Evolutionary conservation across 2,797 vertebrate genomes (phyloP).

Genomic region (Cossypha caffra): DNA sequence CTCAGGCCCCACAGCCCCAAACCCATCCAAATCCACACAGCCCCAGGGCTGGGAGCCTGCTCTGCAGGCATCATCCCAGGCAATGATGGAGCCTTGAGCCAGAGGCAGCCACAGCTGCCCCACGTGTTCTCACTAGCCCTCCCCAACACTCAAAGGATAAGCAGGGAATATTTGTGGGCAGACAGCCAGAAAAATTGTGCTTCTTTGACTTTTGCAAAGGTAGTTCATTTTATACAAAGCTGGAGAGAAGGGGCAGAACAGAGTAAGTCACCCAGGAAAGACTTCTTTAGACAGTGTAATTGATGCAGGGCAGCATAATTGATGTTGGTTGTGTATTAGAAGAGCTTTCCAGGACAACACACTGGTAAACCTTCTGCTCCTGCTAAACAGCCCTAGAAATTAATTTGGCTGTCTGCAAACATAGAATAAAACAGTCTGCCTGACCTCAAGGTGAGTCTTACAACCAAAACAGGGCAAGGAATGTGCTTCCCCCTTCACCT

Average conservation of each 20-base stretch:
- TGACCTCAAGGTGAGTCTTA: neutral
- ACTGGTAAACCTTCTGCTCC: constrained; percentile 1
- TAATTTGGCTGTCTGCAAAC: neutral
- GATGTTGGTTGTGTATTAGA: neutral
- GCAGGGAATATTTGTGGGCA: neutral
- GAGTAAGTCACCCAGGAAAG: neutral
- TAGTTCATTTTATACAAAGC: neutral
- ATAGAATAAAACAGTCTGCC: neutral
- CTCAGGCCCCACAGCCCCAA: neutral
- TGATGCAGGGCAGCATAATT: neutral
- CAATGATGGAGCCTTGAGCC: neutral
- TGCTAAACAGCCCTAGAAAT: neutral
- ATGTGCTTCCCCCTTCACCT: neutral
- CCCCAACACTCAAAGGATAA: neutral
- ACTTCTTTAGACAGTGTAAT: neutral
- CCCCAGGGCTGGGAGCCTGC: neutral
- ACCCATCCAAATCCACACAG: neutral
- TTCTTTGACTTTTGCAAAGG: neutral
- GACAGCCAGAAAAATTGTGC: neutral
- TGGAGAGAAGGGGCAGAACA: neutral
- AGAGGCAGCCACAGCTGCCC: neutral
- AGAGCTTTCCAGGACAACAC: constrained; percentile 14
- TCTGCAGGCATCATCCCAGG: neutral
- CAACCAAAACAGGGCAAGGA: neutral
- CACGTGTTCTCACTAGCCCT: rapidly evolving